Evolutionary conservation across 2,113 vertebrate species (phyloP).

Genomic region (Equus przewalskii): DNA sequence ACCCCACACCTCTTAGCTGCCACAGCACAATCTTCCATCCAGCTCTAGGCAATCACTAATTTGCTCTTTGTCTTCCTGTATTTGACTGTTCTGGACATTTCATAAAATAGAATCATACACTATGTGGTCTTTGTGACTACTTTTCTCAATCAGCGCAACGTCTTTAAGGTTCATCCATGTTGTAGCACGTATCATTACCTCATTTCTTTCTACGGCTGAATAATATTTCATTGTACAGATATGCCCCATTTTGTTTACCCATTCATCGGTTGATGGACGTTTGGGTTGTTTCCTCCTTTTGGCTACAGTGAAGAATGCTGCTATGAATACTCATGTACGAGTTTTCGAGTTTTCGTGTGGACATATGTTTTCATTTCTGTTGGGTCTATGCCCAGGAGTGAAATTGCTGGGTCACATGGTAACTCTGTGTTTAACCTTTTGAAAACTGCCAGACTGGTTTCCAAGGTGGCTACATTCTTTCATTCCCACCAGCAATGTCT

Average conservation of each 20-base stretch:
- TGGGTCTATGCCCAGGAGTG: neutral
- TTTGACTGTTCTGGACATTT: neutral
- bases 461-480: neutral
- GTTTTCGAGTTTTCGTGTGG: neutral
- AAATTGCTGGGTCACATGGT: neutral
- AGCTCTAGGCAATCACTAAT: neutral
- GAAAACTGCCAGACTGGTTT: conserved; percentile 7
- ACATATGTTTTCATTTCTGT: neutral
- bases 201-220: neutral
- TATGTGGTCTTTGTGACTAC: neutral
- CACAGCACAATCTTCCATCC: neutral
- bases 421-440: conserved; percentile 2
- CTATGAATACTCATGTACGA: neutral
- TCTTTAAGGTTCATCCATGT: neutral
- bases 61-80: neutral
- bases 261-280: neutral
- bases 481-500: neutral
- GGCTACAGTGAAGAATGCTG: neutral
- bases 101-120: neutral
- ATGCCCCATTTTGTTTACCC: neutral
- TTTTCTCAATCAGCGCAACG: neutral
- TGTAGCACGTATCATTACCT: neutral
- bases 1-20: neutral
- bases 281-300: neutral
- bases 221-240: neutral